Base-by-base conservation (phyloP, 2,113 vertebrate genomes). In the Tachycineta bicolor region DNA sequence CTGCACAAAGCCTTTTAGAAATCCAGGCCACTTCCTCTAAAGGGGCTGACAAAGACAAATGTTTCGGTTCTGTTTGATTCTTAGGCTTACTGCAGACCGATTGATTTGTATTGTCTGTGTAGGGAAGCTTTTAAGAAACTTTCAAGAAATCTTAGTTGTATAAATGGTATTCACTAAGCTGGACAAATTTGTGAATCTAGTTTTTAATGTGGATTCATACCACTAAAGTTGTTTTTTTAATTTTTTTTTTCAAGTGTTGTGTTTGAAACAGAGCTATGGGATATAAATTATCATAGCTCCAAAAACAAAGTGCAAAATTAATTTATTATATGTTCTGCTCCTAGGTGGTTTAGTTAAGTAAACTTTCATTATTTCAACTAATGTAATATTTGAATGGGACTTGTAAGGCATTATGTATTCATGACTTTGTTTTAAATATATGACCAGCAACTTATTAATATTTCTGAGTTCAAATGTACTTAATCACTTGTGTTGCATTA, bases 391-490 rank as follows among this genome's bases (percentile, higher is more conserved):
- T 97, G 90, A 96, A 84, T 88, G 43, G 69, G 15, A 28, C 59
- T 76, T 70, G 81, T 89, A 94, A 92, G 44, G 13, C 55, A 93
- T 96, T 96, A 93, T 13, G 39, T 94, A 94, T 25, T 22, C 82
- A 53, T 95, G 77, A 80, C 73, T 97, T 97, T 94, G 67, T 88
- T 93, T 95, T 94, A 93, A 97, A 91, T 76, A 65, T 82, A 93
- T 85, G 80, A 90, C 64, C 63, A 94, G 41, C 49, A 95, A 82
- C 87, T 91, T 96, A 87, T 92, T 97, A 96, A 94, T 94, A 94
- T 93, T 92, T 95, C 63, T 55, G 73, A 79, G 91, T 79, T 96
- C 76, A 83, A 85, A 89, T 86, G 64, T 95, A 64, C 82, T 94
- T 95, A 96, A 97, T 94, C 92, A 94, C 77, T 85, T 87, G 28